Percentiles rank a stretch among this genome's conserved stretches.
Evolutionary conservation across 2,113 vertebrate genomes (phyloP).

Genomic region (Peucedramus taeniatus): DNA sequence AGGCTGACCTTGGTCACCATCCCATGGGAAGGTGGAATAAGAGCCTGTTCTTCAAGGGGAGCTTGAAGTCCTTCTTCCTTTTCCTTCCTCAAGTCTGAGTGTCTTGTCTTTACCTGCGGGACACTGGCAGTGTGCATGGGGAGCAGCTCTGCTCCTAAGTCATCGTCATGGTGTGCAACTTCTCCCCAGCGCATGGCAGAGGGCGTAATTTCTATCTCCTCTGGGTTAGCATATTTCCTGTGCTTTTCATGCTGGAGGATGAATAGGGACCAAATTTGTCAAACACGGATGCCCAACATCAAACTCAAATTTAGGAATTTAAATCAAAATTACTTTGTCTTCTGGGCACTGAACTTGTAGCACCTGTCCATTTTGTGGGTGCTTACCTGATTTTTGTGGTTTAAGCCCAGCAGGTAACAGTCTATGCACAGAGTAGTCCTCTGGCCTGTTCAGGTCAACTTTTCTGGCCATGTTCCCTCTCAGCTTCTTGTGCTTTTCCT

Average conservation of each 20-base stretch:
- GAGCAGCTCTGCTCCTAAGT: background rate
- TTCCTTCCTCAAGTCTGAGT: background rate
- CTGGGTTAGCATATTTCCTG: rapidly evolving
- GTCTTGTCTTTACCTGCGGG: background rate
- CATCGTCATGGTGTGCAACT: background rate
- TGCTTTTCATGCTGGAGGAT: background rate
- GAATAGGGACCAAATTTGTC: background rate
- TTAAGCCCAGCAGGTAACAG: background rate
- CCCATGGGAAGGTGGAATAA: background rate
- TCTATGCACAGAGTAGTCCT: background rate
- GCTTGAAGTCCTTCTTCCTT: background rate
- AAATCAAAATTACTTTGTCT: background rate
- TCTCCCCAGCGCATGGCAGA: background rate
- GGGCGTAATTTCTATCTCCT: background rate
- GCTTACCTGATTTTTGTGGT: background rate
- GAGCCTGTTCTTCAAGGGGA: background rate
- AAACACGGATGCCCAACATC: rapidly evolving
- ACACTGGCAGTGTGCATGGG: background rate
- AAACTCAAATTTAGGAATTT: background rate
- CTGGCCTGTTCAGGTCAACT: background rate
- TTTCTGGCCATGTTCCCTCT: background rate
- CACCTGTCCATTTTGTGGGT: background rate
- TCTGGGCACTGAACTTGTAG: background rate
- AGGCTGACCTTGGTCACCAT: background rate
- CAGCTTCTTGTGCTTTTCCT: background rate